Evolutionary conservation across 2,113 vertebrate genomes (phyloP), one percentile per base, ranked within the genome.

Genomic region (Perca schrenkii): DNA sequence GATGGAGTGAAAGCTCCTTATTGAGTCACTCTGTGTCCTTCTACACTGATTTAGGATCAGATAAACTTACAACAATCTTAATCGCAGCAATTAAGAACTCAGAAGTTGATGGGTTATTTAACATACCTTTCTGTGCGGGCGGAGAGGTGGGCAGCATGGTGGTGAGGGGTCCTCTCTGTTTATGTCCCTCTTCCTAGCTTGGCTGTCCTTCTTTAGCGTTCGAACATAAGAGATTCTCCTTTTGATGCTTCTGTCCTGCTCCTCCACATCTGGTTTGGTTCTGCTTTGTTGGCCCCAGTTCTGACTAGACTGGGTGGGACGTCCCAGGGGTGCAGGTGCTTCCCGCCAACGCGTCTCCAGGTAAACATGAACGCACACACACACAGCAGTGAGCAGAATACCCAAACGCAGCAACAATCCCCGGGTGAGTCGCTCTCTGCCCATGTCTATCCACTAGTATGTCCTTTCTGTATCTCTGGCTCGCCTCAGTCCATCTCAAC

Each of bases 111-210:
- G 12, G 19, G 13, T 73, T 61, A 43, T 79, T 21, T 40, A 78
- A 81, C 94, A 74, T 89, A 96, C 96, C 95, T 94, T 95, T 80
- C 80, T 94, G 77, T 70, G 72, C 0, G n/a, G 84, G 21, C 22
- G 79, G 6, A 60, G 71, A 40, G 79, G 71, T 2, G 89, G 87
- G 65, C 80, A 89, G 73, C 89, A 94, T 2, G 7, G 58, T 4
- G 75, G 13, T 17, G 66, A 65, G 43, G 40, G 79, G 17, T 53
- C 84, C 25, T 86, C 76, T 31, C 64, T 6, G 16, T 58, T 63
- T 10, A 58, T 46, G 11, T 77, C n/a, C 79, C 64, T 54, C 47
- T 76, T 72, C 69, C 50, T 57, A 3, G 54, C 14, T 14, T 25
- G 52, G 31, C 56, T 56, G 54, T 90, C 82, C 58, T 84, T 85